phyloP scores from a whole-genome alignment of 1,140 invertebrate species.

The Drosophila gunungcola region DNA sequence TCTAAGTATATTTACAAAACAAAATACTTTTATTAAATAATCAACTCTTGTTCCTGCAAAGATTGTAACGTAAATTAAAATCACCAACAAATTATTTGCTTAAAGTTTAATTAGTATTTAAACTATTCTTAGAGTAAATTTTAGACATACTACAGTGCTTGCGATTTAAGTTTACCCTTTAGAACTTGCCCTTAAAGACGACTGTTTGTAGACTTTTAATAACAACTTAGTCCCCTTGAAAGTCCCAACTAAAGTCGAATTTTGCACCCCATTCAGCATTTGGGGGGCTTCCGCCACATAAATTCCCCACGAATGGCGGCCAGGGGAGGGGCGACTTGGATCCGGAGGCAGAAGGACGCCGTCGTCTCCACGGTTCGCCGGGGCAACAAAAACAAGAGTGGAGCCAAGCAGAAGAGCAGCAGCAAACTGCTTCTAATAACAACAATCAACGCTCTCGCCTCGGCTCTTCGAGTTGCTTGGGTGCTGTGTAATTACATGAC shows the following conservation, averaged over 20 bases:
- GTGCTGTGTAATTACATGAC: slow-evolving; percentile 77
- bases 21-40: too few relatives aligned
- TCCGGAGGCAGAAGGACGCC: slow-evolving; percentile 1
- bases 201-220: slow-evolving; percentile 9
- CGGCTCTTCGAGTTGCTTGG: slow-evolving; percentile 41
- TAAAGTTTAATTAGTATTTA: neutral
- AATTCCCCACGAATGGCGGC: slow-evolving; percentile 30
- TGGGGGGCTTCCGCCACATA: slow-evolving; percentile 39
- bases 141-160: neutral
- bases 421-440: slow-evolving; percentile 49
- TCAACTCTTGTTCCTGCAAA: too few relatives aligned
- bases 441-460: slow-evolving; percentile 43
- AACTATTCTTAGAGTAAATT: neutral
- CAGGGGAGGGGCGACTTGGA: slow-evolving; percentile 2
- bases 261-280: slow-evolving; percentile 33
- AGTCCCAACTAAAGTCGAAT: slow-evolving; percentile 21
- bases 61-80: too few relatives aligned
- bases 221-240: slow-evolving; percentile 15
- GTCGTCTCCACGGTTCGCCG: slow-evolving; percentile 11
- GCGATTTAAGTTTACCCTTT: slow-evolving; percentile 2
- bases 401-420: slow-evolving; percentile 33
- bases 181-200: slow-evolving; percentile 8
- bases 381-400: slow-evolving; percentile 11
- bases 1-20: too few relatives aligned
- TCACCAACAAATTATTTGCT: neutral